phyloP scores from a whole-genome alignment of 2,797 vertebrate genomes.

The Chaunax sp. region DNA sequence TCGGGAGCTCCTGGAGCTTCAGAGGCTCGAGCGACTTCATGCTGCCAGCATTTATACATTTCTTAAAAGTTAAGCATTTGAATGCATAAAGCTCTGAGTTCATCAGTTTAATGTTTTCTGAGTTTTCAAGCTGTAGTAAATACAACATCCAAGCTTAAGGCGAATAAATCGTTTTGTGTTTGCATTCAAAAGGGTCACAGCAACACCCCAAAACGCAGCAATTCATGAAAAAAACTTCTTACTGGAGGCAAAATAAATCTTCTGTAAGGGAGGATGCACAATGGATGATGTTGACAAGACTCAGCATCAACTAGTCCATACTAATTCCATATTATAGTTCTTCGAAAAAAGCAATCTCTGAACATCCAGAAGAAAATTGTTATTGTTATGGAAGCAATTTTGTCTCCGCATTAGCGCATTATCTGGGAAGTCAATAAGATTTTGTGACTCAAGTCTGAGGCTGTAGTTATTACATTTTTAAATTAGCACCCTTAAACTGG shows the following conservation, averaged over 20 bases:
- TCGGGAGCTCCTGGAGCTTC: conserved; percentile 40
- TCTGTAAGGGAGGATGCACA: conserved; percentile 30
- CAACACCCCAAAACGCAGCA: conserved; percentile 25
- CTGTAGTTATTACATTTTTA: conserved; percentile 51
- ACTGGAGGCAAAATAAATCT: conserved; percentile 37
- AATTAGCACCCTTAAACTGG: conserved; percentile 55
- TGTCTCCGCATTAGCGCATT: conserved; percentile 48
- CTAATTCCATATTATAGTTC: conserved; percentile 29
- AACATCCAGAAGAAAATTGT: conserved; percentile 35
- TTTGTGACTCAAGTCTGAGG: conserved; percentile 45
- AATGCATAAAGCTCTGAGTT: conserved; percentile 45
- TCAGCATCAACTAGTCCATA: conserved; percentile 31
- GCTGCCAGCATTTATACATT: conserved; percentile 41
- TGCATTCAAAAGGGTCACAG: conserved; percentile 16
- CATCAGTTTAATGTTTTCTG: conserved; percentile 38
- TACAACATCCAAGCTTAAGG: conserved; percentile 43
- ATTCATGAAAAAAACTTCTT: conserved; percentile 23
- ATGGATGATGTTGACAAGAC: conserved; percentile 15
- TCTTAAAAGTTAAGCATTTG: conserved; percentile 43
- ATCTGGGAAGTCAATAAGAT: conserved; percentile 57
- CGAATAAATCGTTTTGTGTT: conserved; percentile 46
- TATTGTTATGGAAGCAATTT: conserved; percentile 58
- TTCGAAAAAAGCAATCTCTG: conserved; percentile 29
- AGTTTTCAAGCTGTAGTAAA: conserved; percentile 54
- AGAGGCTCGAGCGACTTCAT: conserved; percentile 47